phyloP scores from a whole-genome alignment of 2,797 vertebrate species.

The Anabas testudineus region DNA sequence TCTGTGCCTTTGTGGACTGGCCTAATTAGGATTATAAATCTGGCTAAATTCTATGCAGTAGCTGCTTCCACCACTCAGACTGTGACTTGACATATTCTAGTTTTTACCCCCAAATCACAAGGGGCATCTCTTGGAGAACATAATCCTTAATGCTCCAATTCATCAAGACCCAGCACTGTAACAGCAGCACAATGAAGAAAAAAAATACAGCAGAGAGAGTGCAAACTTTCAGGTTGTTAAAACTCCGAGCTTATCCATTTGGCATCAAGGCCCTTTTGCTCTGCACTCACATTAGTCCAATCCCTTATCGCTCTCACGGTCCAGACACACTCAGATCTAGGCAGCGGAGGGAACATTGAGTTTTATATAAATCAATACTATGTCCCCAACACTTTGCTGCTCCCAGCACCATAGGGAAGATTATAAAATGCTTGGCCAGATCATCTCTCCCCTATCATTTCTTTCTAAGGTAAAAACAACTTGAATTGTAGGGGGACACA shows the following conservation, averaged over 20 bases:
- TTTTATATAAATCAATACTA: constrained; percentile 82
- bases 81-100: constrained; percentile 57
- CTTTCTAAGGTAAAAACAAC: constrained; percentile 60
- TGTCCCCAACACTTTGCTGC: constrained; percentile 75
- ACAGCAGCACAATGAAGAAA: constrained; percentile 45
- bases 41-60: constrained; percentile 40
- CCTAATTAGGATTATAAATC: constrained; percentile 70
- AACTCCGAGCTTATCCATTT: constrained; percentile 75
- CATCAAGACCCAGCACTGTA: constrained; percentile 52
- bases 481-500: constrained; percentile 31
- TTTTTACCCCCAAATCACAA: constrained; percentile 58
- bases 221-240: constrained; percentile 74
- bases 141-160: constrained; percentile 66
- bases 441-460: constrained; percentile 69
- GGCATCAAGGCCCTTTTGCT: constrained; percentile 72
- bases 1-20: constrained; percentile 23
- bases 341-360: constrained; percentile 74
- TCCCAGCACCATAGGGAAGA: constrained; percentile 67
- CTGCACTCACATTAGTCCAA: constrained; percentile 76
- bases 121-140: constrained; percentile 59
- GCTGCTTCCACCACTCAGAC: constrained; percentile 43
- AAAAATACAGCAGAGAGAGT: constrained; percentile 42
- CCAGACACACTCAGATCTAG: constrained; percentile 74
- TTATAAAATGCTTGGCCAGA: constrained; percentile 73
- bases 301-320: constrained; percentile 72